These are phyloP conservation scores for Leptonema lineaticorne DNA, from an alignment of 1,140 invertebrate species.

Conservation along the genomic window DNA sequence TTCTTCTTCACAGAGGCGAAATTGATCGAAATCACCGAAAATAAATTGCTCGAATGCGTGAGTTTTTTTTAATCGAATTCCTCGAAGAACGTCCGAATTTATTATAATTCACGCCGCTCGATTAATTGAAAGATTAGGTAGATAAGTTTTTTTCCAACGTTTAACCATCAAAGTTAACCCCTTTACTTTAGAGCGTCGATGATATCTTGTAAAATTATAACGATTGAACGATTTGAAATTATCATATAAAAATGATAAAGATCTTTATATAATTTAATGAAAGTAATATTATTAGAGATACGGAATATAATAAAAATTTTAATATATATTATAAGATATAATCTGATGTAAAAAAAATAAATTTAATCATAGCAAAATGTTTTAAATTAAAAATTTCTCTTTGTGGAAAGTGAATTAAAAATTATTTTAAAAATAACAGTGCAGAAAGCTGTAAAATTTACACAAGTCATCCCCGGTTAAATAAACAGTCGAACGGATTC, in stretches of 20 bases:
- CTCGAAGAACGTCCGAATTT: neutral
- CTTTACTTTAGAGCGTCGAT: too few species aligned
- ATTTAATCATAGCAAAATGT: too few species aligned
- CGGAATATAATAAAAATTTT: too few species aligned
- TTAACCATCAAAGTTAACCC: neutral
- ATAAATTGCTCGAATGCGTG: neutral
- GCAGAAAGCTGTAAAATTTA: neutral
- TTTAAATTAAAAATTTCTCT: too few species aligned
- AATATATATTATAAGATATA: too few species aligned
- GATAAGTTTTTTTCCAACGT: too few species aligned
- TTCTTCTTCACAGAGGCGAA: neutral
- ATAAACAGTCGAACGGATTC: neutral
- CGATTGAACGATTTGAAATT: too few species aligned
- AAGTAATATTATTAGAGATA: too few species aligned
- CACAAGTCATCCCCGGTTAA: neutral
- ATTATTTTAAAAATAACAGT: neutral
- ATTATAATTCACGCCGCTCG: neutral
- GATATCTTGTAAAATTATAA: too few species aligned
- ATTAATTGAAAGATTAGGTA: slow-evolving; percentile 7
- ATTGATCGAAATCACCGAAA: neutral
- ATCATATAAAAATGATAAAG: too few species aligned
- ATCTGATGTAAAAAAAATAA: too few species aligned
- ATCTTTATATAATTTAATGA: too few species aligned
- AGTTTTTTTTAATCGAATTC: slow-evolving; percentile 10
- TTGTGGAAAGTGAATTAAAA: neutral